These are phyloP conservation scores for Druon quercuslanigerum DNA, from an alignment of 1,140 invertebrate genomes.

Conservation along the genomic window DNA sequence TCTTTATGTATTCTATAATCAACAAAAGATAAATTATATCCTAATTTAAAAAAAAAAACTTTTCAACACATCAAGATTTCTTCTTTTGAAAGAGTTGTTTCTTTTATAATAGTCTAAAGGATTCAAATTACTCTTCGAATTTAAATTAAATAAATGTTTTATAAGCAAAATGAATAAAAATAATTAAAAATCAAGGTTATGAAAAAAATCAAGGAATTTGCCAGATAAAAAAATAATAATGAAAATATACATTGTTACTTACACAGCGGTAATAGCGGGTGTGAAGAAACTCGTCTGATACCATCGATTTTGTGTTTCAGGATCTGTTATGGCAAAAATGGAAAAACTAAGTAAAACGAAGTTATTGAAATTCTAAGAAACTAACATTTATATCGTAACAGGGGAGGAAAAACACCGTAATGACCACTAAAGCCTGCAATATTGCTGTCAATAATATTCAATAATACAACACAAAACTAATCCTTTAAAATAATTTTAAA, in stretches of 20 bases:
- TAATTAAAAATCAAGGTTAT: too few species aligned
- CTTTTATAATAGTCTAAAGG: too few species aligned
- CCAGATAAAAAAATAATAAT: too few species aligned
- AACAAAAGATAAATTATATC: too few species aligned
- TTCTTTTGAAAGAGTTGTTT: too few species aligned
- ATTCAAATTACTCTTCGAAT: too few species aligned
- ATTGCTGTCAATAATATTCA: not conserved
- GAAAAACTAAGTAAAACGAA: slow-evolving; percentile 31
- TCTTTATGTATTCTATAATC: too few species aligned
- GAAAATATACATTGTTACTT: slow-evolving; percentile 74
- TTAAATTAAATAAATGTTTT: too few species aligned
- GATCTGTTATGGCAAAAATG: slow-evolving; percentile 77
- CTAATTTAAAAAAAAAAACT: too few species aligned
- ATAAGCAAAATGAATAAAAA: too few species aligned
- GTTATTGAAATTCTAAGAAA: slow-evolving; percentile 10
- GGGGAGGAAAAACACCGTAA: slow-evolving; percentile 19
- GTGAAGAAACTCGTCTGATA: slow-evolving; percentile 95
- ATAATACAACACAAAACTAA: not conserved
- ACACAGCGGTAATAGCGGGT: slow-evolving; percentile 96
- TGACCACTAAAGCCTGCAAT: slow-evolving; percentile 26
- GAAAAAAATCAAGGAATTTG: too few species aligned
- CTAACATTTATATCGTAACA: slow-evolving; percentile 42
- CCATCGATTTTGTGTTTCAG: slow-evolving; percentile 93
- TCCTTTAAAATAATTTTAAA: not conserved
- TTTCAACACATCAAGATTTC: too few species aligned